Evolutionary conservation across 2,797 vertebrate species (phyloP).

Genomic region (Chiroxiphia lanceolata): DNA sequence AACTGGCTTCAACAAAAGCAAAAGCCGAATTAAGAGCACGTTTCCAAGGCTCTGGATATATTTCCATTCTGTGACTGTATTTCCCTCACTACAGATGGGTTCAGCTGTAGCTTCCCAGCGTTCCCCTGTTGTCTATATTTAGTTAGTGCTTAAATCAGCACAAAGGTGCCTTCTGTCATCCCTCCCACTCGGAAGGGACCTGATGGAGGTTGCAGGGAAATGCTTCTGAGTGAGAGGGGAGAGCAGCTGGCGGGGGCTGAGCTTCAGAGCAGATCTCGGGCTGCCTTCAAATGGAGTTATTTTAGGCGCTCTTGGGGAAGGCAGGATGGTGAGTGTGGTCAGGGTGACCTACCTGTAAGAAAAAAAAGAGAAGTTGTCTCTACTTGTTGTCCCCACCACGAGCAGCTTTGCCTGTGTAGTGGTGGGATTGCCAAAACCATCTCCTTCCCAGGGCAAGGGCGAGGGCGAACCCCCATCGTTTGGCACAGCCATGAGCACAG

Average conservation of each 20-base stretch:
- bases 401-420: accelerated
- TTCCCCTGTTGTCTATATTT: slow-evolving; percentile 12
- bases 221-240: neutral
- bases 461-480: accelerated
- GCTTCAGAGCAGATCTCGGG: neutral
- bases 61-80: neutral
- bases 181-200: slow-evolving; percentile 10
- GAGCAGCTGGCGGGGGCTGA: neutral
- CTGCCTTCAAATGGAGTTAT: neutral
- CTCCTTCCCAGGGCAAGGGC: neutral
- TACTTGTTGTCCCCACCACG: accelerated
- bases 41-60: neutral
- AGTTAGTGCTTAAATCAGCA: slow-evolving; percentile 51
- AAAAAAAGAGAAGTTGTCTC: neutral
- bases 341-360: neutral
- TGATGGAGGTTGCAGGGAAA: neutral
- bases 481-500: neutral
- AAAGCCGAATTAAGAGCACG: neutral
- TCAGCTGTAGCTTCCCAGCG: slow-evolving; percentile 31
- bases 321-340: neutral
- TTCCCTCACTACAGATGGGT: neutral
- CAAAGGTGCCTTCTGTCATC: slow-evolving; percentile 28
- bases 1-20: neutral
- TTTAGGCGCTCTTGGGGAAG: neutral
- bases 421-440: accelerated